Evolutionary conservation across 2,888 invertebrate genomes (phyloP), one percentile per base, ranked within the genome.

Genomic region (Neria commutata): DNA sequence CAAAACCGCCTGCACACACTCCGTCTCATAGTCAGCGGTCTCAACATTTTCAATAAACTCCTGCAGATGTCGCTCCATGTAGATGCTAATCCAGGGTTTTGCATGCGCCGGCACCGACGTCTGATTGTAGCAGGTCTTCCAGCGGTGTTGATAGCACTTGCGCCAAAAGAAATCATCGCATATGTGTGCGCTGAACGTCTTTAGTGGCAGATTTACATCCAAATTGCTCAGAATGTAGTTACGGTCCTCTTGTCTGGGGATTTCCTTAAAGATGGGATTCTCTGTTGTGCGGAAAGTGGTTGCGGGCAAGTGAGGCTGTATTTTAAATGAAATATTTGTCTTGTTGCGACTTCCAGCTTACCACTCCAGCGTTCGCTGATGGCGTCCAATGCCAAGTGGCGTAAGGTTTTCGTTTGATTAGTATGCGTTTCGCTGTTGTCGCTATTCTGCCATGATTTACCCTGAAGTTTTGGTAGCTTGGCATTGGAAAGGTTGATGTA

Each of bases 41-140:
- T 78, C 74, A 60, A 77, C 67, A 64, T 77, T 75, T 67, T 82
- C 81, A 60, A 82, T 71, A 66, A 77, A 79, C 72, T 81, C 81
- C 63, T 81, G 75, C 64, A 82, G 71, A 76, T 81, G 79, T 67
- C 79, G 78, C 67, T 82, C 81, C 79, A 82, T 81, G 71, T 80
- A 82, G 60, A 78, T 72, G 69, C 76, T 78, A 72, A 82, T 80
- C 82, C 82, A 82, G 50, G 62, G 67, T 29, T 66, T 67, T 53
- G 47, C 29, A 33, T 59, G 49, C 45, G 56, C 50, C 26, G 16
- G 14, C 48, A 21, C 16, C 37, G 34, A 14, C 19, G 40, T 34
- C 24, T 51, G 16, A 11, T 25, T 29, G 40, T 26, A 29, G 34
- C 69, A 63, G 29, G 65, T 54, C 54, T 76, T 71, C 82, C 81